These are phyloP conservation scores for Lethocerus indicus DNA, from an alignment of 1,140 invertebrate species.

Conservation along the genomic window DNA sequence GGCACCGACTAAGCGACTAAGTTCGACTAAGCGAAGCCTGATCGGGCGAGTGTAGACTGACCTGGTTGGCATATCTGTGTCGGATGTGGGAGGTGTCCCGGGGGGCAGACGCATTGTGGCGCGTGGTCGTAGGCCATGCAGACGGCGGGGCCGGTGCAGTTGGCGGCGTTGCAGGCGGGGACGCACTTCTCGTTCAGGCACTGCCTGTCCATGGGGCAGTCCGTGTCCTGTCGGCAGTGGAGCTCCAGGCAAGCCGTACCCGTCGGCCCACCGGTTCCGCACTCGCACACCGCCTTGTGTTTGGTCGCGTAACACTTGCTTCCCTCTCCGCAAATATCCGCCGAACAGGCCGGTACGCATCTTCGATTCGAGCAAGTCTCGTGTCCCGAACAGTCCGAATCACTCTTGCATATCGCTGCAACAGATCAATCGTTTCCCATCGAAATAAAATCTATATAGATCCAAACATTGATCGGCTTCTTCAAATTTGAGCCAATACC, in stretches of 20 bases:
- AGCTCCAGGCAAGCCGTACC: constrained; percentile 51
- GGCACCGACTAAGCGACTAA: no score
- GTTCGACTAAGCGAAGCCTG: no score
- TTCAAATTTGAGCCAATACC: no score
- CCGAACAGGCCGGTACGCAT: constrained; percentile 59
- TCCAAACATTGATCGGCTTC: no score
- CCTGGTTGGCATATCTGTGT: constrained; percentile 43
- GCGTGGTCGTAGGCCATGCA: constrained; percentile 61
- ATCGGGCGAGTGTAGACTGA: constrained; percentile 18
- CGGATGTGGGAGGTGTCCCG: constrained; percentile 42
- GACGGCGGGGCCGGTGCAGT: constrained; percentile 48
- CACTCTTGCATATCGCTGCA: constrained; percentile 44
- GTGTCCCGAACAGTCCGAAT: constrained; percentile 55
- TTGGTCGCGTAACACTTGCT: constrained; percentile 59
- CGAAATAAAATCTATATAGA: no score
- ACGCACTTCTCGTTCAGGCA: constrained; percentile 66
- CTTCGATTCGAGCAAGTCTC: constrained; percentile 59
- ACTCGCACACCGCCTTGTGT: constrained; percentile 65
- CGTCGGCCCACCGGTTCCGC: constrained; percentile 68
- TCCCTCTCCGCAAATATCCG: constrained; percentile 42
- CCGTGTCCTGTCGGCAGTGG: constrained; percentile 54
- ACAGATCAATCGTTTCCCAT: no score
- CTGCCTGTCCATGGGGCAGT: constrained; percentile 54
- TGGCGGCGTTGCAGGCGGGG: constrained; percentile 46
- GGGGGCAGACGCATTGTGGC: constrained; percentile 58